Percentiles rank a stretch among this genome's conserved stretches.
Evolutionary conservation across 2,797 vertebrate genomes (phyloP).

Genomic region (Adelosebastes latens): DNA sequence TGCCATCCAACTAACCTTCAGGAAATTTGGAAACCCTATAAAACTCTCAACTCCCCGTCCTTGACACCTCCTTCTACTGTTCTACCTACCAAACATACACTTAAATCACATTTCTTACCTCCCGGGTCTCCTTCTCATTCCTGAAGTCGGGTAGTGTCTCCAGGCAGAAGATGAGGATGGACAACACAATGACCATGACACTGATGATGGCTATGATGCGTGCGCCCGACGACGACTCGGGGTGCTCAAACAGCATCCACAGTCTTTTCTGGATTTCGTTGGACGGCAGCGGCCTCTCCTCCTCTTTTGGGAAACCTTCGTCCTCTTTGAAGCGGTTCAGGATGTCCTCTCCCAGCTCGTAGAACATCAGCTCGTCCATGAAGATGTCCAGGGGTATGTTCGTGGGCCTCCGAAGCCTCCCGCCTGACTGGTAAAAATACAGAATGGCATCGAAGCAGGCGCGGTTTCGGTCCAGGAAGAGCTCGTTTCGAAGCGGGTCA

Average conservation of each 20-base stretch:
- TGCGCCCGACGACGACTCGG: conserved; percentile 89
- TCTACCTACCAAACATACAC: not conserved
- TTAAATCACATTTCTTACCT: conserved; percentile 65
- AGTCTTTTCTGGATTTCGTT: conserved; percentile 80
- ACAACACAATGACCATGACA: conserved; percentile 92
- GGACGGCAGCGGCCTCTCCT: conserved; percentile 81
- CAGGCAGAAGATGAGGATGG: conserved; percentile 93
- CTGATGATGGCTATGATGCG: conserved; percentile 90
- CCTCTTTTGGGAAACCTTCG: conserved; percentile 88
- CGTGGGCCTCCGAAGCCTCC: conserved; percentile 86
- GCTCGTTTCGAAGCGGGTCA: conserved; percentile 88
- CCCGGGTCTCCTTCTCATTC: conserved; percentile 73
- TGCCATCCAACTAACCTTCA: not conserved
- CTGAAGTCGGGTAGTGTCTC: conserved; percentile 93
- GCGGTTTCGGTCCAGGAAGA: conserved; percentile 92
- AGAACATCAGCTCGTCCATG: conserved; percentile 91
- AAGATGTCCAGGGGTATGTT: conserved; percentile 92
- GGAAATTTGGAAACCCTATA: not conserved
- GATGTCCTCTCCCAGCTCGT: conserved; percentile 87
- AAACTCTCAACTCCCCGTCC: not conserved
- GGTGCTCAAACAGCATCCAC: conserved; percentile 93
- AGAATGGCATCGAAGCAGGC: conserved; percentile 92
- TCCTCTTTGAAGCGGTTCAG: conserved; percentile 88
- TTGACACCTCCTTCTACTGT: not conserved
- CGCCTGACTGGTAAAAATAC: conserved; percentile 93